Base-by-base conservation (phyloP, 1,140 invertebrate genomes). In the Macrocentrus cingulum region DNA sequence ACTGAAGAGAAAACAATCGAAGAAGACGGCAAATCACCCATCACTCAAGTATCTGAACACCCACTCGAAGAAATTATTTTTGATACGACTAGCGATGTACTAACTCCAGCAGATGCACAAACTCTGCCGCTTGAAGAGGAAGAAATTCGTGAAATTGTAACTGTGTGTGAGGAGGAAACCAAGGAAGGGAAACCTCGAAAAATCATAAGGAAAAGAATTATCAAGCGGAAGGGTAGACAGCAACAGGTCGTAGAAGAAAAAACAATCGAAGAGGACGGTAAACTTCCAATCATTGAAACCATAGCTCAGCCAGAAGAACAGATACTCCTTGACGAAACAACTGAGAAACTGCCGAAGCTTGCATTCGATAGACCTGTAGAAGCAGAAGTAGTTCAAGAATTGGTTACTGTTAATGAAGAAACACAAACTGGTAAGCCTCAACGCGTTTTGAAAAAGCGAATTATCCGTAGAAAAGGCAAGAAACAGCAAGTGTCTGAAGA, bases 1-100 rank as follows among this genome's bases (percentile, higher is more conserved):
- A 79, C 76, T 1, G 79, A 81, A 67, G 72, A 79, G 16, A 66
- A 70, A 46, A 80, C 74, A 3, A 61, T 80, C 2, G 72, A 80
- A 57, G 76, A 80, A 59, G 76, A 77, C 53, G 76, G 76, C 42
- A 75, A 80, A 56, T 58, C 55, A 5, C 72, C 77, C 8, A 51
- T 74, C 13, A 80, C 71, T n/a, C 44, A 34, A 20, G 50, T 60
- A 11, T 16, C 51, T 41, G 54, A 54, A 15, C 2, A 32, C 6
- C 36, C 51, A 8, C 37, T 42, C 15, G 51, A 54, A 42, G 51
- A 25, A 15, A 54, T 62, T 0, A 52, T 62, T 2, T 6, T 8
- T 3, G 60, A 61, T 11, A 49, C 59, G 37, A 54, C 42, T 19
- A 50, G 41, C 18, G 15, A 54, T 34, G 29, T 7, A 7, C 29